Percentiles rank a stretch among this genome's conserved stretches.
These are phyloP conservation scores for Acanthochromis polyacanthus DNA, from an alignment of 2,113 vertebrate genomes.

Conservation along the genomic window DNA sequence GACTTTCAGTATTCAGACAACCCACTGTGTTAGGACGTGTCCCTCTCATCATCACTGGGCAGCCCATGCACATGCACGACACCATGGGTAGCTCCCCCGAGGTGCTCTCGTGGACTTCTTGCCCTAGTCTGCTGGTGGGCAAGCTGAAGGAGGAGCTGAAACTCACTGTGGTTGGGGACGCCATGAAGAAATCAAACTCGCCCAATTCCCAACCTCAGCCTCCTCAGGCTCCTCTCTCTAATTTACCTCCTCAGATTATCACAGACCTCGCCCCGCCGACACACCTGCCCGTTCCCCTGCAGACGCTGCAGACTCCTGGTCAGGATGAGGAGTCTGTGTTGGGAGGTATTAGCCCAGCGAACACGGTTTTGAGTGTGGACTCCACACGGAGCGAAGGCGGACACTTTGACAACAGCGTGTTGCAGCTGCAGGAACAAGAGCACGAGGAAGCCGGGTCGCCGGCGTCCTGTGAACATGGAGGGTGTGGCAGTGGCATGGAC, in stretches of 20 bases:
- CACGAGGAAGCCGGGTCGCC: slow-evolving; percentile 86
- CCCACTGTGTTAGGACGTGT: slow-evolving; percentile 55
- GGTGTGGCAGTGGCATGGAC: slow-evolving; percentile 80
- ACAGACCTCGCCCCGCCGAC: slow-evolving; percentile 87
- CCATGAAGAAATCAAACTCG: slow-evolving; percentile 80
- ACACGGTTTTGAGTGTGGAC: slow-evolving; percentile 92
- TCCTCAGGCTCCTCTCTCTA: slow-evolving; percentile 75
- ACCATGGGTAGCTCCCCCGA: slow-evolving; percentile 97
- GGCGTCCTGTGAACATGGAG: slow-evolving; percentile 79
- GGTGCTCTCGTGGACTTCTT: slow-evolving; percentile 92
- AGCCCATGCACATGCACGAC: slow-evolving; percentile 90
- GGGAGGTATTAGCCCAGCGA: slow-evolving; percentile 81
- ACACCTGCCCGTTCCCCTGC: slow-evolving; percentile 80
- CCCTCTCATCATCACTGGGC: slow-evolving; percentile 38
- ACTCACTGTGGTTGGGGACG: slow-evolving; percentile 79
- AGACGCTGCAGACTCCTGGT: slow-evolving; percentile 72
- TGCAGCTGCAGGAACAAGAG: slow-evolving; percentile 92
- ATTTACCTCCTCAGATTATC: slow-evolving; percentile 85
- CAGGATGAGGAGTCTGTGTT: slow-evolving; percentile 82
- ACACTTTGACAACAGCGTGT: slow-evolving; percentile 95
- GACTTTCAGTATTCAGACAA: slow-evolving; percentile 57
- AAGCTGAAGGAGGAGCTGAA: slow-evolving; percentile 91
- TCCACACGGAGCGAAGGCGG: slow-evolving; percentile 88
- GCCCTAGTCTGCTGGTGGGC: slow-evolving; percentile 87
- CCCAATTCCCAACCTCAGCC: slow-evolving; percentile 77